phyloP scores from a whole-genome alignment of 2,888 invertebrate species.

The Nudaria mundana region DNA sequence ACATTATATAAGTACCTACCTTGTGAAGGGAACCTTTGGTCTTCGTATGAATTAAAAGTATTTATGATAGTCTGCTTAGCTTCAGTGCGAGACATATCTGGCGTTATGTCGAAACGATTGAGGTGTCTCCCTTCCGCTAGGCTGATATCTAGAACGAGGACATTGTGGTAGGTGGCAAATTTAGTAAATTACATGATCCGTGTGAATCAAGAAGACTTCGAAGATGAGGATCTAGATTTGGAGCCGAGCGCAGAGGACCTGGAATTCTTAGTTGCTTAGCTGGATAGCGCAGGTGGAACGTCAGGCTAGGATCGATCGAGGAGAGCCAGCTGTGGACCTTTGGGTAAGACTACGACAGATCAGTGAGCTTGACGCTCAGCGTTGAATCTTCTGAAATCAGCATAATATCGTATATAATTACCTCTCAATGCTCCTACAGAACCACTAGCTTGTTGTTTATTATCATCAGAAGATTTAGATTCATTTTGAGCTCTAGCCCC shows the following conservation, averaged over 20 bases:
- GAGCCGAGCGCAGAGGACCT: constrained; percentile 65
- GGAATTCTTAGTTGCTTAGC: constrained; percentile 66
- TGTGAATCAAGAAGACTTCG: constrained; percentile 34
- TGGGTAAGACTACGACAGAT: too few relatives aligned
- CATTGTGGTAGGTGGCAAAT: neutral
- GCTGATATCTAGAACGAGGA: neutral
- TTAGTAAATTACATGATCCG: constrained; percentile 55
- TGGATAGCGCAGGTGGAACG: constrained; percentile 59
- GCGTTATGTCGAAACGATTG: constrained; percentile 24
- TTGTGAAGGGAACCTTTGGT: constrained; percentile 68
- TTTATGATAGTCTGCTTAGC: constrained; percentile 60
- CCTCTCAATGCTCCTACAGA: neutral
- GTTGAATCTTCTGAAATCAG: too few relatives aligned
- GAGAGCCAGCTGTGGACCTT: constrained; percentile 68
- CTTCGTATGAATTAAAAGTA: constrained; percentile 64
- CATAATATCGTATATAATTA: neutral
- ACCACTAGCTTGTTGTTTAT: neutral
- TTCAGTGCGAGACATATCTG: constrained; percentile 37
- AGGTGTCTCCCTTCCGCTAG: neutral
- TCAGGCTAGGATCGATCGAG: constrained; percentile 66
- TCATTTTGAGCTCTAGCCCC: neutral
- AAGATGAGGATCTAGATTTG: constrained; percentile 49
- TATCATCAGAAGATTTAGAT: neutral
- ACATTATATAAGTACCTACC: constrained; percentile 50
- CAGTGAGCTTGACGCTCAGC: neutral